Percentiles rank a stretch among this genome's conserved stretches.
Evolutionary conservation across 2,113 vertebrate species (phyloP).

Genomic region (Bucco capensis): DNA sequence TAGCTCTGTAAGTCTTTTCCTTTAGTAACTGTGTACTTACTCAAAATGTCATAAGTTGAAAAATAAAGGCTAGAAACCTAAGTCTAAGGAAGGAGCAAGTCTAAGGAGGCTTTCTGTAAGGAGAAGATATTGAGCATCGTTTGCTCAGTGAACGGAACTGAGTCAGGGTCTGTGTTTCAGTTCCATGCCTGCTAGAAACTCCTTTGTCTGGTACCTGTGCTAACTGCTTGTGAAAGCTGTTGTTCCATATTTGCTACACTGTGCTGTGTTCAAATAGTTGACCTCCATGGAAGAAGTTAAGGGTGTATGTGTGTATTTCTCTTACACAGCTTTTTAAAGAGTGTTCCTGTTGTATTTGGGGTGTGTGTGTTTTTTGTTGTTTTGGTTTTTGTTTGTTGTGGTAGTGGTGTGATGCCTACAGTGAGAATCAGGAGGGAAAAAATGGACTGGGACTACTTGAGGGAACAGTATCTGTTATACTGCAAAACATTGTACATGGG

Average conservation of each 20-base stretch:
- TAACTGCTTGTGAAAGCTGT: not conserved
- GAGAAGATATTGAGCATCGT: not conserved
- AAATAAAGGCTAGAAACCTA: not conserved
- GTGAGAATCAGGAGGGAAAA: not conserved
- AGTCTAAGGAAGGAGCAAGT: not conserved
- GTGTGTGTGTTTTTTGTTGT: not conserved
- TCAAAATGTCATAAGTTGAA: not conserved
- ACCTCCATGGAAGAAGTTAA: not conserved
- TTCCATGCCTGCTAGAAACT: not conserved
- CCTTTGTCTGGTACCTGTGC: not conserved
- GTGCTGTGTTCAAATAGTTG: not conserved
- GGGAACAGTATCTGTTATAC: not conserved
- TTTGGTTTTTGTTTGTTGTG: too few relatives aligned
- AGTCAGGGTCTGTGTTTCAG: rapidly evolving
- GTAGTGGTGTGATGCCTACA: not conserved
- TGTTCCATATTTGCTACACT: not conserved
- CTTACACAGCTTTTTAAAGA: not conserved
- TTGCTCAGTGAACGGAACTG: not conserved
- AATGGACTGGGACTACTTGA: not conserved
- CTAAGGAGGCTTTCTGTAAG: not conserved
- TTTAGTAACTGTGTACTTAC: not conserved
- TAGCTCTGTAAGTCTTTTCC: not conserved
- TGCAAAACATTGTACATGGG: not conserved
- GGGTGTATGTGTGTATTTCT: not conserved
- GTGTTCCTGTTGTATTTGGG: not conserved